Evolutionary conservation across 2,888 invertebrate genomes (phyloP), one percentile per base, ranked within the genome.

Genomic region (Acrocera orbiculus): DNA sequence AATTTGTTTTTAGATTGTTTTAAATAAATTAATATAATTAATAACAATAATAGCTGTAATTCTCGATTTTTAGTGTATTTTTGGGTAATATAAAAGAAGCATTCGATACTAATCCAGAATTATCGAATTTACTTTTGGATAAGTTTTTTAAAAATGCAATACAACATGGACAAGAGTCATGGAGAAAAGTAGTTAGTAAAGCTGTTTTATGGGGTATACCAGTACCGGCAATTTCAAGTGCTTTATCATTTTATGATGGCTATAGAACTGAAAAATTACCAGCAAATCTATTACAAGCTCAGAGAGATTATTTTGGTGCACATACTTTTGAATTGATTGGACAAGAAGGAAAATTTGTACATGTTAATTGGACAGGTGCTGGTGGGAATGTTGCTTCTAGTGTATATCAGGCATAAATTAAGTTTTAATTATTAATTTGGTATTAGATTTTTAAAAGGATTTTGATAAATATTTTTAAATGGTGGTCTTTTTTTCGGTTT

Each of bases 341-440:
- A 4, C 64, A 80, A 40, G 93, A 93, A 27, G 95, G 93, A 4
- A 72, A 70, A 46, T 95, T 80, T 54, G 71, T 87, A 4, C 98
- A 99, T 62, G 96, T 96, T 41, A 96, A 98, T 64, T 98, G 98
- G 98, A 98, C 96, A 8, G 98, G 98, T 10, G 86, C 85, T 47
- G 98, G 98, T 19, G 93, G 93, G 39, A 83, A 86, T 51, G 87
- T 92, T 4, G 87, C 92, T 2, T 86, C 92, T n/a, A 78, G 85
- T 39, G 87, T 90, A 9, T 93, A 93, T 48, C 70, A 75, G 53
- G 83, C 75, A 37, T 82, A 69, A 61, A 4, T n/a, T n/a, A n/a
- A n/a, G n/a, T n/a, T n/a, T n/a, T n/a, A n/a, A n/a, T n/a, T n/a
- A n/a, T n/a, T n/a, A n/a, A n/a, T n/a, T n/a, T n/a, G n/a, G n/a